Evolutionary conservation across 2,113 vertebrate genomes (phyloP).

Genomic region (Vulpes ferrilata): DNA sequence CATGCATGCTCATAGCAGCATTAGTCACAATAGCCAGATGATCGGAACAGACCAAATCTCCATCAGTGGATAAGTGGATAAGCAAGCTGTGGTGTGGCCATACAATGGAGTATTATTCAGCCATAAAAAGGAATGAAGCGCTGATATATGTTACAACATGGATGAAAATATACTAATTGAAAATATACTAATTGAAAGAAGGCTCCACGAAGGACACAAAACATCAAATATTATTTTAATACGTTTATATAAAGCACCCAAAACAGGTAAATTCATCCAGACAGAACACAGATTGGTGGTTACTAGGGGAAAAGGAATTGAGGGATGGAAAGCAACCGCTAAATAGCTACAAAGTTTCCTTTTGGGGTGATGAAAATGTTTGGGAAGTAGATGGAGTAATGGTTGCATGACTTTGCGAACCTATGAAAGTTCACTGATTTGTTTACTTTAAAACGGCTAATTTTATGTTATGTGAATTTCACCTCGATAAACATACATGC

Average conservation of each 20-base stretch:
- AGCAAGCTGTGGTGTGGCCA: neutral
- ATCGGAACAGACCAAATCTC: neutral
- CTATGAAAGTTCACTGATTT: neutral
- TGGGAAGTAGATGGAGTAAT: neutral
- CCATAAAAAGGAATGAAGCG: neutral
- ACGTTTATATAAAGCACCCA: neutral
- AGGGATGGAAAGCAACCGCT: neutral
- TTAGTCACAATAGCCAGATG: neutral
- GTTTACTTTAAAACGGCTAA: neutral
- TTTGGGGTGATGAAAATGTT: neutral
- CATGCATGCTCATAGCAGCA: neutral
- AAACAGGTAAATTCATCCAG: neutral
- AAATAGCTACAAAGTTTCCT: neutral
- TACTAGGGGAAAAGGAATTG: neutral
- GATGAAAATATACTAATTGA: neutral
- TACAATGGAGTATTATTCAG: neutral
- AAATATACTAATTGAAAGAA: neutral
- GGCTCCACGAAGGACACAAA: too few species aligned
- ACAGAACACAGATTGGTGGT: neutral
- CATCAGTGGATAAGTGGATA: neutral
- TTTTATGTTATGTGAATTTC: constrained; percentile 2
- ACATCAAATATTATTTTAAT: neutral
- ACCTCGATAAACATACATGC: neutral
- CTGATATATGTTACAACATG: neutral
- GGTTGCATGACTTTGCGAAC: neutral